A percentile compares a stretch with the other conserved stretches of the same genome.
Conservation (phyloP, 2,113 vertebrate species). For the Hipposideros armiger region DNA sequence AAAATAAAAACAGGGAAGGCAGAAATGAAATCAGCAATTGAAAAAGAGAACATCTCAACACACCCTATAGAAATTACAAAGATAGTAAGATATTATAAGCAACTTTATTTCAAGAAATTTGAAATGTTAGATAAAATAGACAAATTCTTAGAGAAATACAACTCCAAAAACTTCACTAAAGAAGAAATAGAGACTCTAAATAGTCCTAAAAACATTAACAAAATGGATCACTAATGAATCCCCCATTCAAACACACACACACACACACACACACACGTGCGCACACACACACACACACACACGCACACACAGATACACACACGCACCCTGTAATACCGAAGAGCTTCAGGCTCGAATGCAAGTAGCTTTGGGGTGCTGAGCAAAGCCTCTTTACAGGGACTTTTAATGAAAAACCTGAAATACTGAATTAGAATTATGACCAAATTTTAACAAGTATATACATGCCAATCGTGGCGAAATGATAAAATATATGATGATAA, state of each 20-base stretch:
- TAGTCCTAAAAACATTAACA: not conserved
- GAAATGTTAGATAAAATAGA: not conserved
- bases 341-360: not conserved
- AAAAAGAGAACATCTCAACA: not conserved
- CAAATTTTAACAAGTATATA: not conserved
- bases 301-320: not conserved
- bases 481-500: not conserved
- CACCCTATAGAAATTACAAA: not conserved
- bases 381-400: not conserved
- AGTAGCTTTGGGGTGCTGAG: not conserved
- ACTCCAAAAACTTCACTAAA: not conserved
- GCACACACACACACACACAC: not conserved
- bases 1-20: not conserved
- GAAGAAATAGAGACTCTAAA: not conserved
- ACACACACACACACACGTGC: not conserved
- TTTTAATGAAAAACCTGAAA: not conserved
- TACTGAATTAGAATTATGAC: not conserved
- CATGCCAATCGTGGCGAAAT: not conserved
- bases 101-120: not conserved
- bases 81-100: not conserved
- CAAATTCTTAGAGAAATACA: not conserved
- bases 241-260: not conserved
- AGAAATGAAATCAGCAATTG: not conserved
- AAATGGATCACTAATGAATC: not conserved
- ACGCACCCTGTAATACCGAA: not conserved